Evolutionary conservation across 2,797 vertebrate genomes (phyloP).

Genomic region (Monodelphis domestica): DNA sequence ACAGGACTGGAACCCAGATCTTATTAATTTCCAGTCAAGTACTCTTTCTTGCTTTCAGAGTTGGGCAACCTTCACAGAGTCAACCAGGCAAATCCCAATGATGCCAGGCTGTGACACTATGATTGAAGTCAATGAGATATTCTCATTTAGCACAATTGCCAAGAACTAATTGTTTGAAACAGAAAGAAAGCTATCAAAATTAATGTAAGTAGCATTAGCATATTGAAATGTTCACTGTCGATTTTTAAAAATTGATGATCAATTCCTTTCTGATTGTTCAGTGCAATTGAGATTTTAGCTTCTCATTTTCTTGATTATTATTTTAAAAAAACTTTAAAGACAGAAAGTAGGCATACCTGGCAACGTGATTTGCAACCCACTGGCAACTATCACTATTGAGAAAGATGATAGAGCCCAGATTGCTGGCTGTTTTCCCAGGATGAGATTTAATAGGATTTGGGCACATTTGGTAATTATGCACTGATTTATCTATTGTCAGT

Average conservation of each 20-base stretch:
- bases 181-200: neutral
- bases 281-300: conserved; percentile 32
- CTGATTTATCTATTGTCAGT: conserved; percentile 47
- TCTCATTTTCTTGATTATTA: conserved; percentile 52
- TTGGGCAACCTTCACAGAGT: neutral
- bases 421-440: conserved; percentile 43
- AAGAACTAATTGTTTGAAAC: conserved; percentile 10
- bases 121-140: conserved; percentile 31
- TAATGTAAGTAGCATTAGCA: conserved; percentile 21
- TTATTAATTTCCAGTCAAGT: neutral
- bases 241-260: conserved; percentile 5
- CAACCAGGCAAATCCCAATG: neutral
- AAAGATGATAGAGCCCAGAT: conserved; percentile 45
- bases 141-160: conserved; percentile 10
- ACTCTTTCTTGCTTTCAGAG: neutral
- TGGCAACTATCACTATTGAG: conserved; percentile 18
- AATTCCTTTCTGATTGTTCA: conserved; percentile 14
- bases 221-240: conserved; percentile 12
- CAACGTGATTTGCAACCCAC: conserved; percentile 36
- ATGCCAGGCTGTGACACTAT: conserved; percentile 2
- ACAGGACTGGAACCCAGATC: neutral
- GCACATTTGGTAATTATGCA: conserved; percentile 35
- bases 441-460: conserved; percentile 14
- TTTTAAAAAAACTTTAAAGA: conserved; percentile 56
- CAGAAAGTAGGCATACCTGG: conserved; percentile 1